Evolutionary conservation across 2,113 vertebrate species (phyloP).

Genomic region (Halcyon malimbica): DNA sequence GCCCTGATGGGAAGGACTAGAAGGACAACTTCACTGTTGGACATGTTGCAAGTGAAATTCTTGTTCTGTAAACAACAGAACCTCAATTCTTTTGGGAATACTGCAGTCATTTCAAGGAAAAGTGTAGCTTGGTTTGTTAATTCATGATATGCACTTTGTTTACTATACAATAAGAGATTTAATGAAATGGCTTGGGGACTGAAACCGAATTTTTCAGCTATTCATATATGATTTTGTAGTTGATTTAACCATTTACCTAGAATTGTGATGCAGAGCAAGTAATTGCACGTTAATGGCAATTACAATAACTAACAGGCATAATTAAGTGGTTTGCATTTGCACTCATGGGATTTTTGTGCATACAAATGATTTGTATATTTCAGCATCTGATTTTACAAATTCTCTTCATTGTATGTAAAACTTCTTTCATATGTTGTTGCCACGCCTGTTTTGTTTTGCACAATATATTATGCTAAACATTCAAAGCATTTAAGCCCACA

Average conservation of each 20-base stretch:
- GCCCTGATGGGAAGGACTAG: neutral
- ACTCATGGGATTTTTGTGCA: slow-evolving; percentile 8
- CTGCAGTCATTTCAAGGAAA: neutral
- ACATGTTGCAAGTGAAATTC: neutral
- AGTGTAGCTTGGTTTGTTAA: neutral
- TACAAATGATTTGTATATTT: slow-evolving; percentile 4
- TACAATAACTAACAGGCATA: slow-evolving; percentile 45
- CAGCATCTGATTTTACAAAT: neutral
- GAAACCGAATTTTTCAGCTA: neutral
- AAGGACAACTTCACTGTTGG: neutral
- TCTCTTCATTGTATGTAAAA: neutral
- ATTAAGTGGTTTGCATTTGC: slow-evolving; percentile 27
- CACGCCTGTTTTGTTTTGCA: neutral
- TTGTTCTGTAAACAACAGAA: neutral
- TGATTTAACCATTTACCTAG: slow-evolving; percentile 48
- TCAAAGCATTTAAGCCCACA: neutral
- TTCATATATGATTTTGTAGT: neutral
- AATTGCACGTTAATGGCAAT: slow-evolving; percentile 41
- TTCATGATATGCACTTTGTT: neutral
- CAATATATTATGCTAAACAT: neutral
- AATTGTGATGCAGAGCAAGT: slow-evolving; percentile 26
- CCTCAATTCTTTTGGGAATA: neutral
- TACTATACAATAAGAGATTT: neutral
- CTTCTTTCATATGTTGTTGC: neutral
- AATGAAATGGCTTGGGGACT: neutral